Conservation (phyloP, 2,113 vertebrate genomes). For the Chaetura pelagica region DNA sequence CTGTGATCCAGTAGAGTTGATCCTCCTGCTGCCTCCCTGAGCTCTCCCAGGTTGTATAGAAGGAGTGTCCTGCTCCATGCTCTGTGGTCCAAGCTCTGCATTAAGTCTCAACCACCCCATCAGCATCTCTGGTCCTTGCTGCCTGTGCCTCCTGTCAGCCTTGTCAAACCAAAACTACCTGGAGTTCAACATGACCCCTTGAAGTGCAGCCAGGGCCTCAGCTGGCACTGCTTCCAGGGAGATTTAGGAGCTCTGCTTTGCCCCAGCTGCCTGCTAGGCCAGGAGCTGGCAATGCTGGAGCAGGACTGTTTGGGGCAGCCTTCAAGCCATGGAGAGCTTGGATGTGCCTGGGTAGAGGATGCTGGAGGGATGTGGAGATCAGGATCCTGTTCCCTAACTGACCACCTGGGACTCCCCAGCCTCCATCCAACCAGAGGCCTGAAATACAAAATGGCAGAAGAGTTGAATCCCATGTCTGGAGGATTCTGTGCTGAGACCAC, state of each 20-base stretch:
- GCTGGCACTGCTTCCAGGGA: background rate
- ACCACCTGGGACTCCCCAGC: background rate
- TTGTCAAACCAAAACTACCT: background rate
- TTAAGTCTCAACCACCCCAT: rapidly evolving
- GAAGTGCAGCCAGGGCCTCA: background rate
- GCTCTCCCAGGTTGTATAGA: background rate
- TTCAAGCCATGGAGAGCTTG: background rate
- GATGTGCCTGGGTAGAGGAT: background rate
- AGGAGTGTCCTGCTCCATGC: background rate
- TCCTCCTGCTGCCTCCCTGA: background rate
- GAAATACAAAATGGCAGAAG: background rate
- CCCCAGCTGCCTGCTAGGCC: background rate
- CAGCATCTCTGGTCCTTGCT: background rate
- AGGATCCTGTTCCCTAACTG: background rate
- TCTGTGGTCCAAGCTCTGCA: background rate
- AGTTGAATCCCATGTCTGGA: background rate
- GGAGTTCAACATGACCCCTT: background rate
- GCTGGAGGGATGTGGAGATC: background rate
- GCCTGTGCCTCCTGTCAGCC: background rate
- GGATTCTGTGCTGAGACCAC: background rate
- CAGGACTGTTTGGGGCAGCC: background rate
- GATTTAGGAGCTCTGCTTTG: background rate
- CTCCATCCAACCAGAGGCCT: background rate
- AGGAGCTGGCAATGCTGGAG: background rate
- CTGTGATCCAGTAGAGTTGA: rapidly evolving